Evolutionary conservation across 2,113 vertebrate species (phyloP).

Genomic region (Chaetodon auriga): DNA sequence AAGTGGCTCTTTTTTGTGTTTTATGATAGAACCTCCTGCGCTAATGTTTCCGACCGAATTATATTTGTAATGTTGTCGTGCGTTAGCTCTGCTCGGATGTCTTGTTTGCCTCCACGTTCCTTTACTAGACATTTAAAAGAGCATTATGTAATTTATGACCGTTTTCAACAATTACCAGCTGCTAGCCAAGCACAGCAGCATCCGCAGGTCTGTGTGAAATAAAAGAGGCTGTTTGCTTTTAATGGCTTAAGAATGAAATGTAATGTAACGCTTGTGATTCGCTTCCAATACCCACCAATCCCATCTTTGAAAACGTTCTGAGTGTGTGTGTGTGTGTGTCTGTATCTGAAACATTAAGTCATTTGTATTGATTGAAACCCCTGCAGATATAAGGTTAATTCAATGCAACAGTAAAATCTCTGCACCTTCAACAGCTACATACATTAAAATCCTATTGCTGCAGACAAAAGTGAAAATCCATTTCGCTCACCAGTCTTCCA

Average conservation of each 20-base stretch:
- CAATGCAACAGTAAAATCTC: slow-evolving; percentile 39
- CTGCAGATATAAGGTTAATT: slow-evolving; percentile 20
- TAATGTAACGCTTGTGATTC: neutral
- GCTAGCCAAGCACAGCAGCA: slow-evolving; percentile 13
- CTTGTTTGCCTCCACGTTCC: slow-evolving; percentile 9
- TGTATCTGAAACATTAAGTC: slow-evolving; percentile 3
- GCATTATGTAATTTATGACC: slow-evolving; percentile 8
- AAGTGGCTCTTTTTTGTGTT: slow-evolving; percentile 5
- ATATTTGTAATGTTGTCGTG: neutral
- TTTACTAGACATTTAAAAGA: slow-evolving; percentile 10
- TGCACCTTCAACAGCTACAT: slow-evolving; percentile 12
- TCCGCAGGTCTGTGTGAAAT: slow-evolving; percentile 10
- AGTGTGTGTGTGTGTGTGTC: neutral
- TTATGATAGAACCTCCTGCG: slow-evolving; percentile 18
- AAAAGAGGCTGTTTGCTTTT: slow-evolving; percentile 35
- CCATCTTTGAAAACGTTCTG: slow-evolving; percentile 15
- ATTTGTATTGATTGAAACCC: slow-evolving; percentile 43
- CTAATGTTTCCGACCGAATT: slow-evolving; percentile 26
- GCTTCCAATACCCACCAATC: slow-evolving; percentile 10
- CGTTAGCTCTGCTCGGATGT: slow-evolving; percentile 24
- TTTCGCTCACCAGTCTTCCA: slow-evolving; percentile 10
- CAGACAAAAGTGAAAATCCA: slow-evolving; percentile 47
- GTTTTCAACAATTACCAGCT: slow-evolving; percentile 39
- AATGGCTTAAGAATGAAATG: slow-evolving; percentile 18
- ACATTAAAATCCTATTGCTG: slow-evolving; percentile 4